Conservation (phyloP, 2,797 vertebrate species). For the Mormyrus proboscirostris region DNA sequence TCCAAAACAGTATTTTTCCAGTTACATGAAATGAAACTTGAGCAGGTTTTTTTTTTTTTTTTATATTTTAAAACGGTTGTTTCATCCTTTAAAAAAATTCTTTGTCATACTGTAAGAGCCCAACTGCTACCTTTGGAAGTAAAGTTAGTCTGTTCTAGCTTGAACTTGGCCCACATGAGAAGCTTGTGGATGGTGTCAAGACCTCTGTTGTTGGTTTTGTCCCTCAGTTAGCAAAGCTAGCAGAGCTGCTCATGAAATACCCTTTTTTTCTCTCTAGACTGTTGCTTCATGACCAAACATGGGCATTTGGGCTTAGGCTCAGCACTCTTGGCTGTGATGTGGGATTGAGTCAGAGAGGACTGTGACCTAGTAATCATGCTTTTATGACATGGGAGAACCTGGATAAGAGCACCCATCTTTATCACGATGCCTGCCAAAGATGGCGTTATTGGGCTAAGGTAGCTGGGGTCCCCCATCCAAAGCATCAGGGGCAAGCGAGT, state of each 20-base stretch:
- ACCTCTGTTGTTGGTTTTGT: not conserved
- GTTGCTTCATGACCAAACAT: not conserved
- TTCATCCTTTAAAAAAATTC: not conserved
- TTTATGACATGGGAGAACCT: not conserved
- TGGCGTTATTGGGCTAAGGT: not conserved
- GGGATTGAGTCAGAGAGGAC: not conserved
- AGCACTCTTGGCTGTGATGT: not conserved
- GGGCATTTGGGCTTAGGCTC: not conserved
- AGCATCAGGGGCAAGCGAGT: not conserved
- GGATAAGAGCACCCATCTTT: not conserved
- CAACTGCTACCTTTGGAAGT: not conserved
- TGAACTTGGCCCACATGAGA: not conserved
- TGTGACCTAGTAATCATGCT: not conserved
- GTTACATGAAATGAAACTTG: not conserved
- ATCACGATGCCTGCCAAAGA: not conserved
- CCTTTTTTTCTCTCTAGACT: not conserved
- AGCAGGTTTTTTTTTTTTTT: not conserved
- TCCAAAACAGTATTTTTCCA: not conserved
- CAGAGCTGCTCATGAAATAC: not conserved
- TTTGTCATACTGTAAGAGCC: not conserved
- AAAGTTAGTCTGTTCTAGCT: not conserved
- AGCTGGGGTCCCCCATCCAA: not conserved
- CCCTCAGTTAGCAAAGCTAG: not conserved
- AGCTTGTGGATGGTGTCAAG: not conserved
- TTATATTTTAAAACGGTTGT: not conserved